Base-by-base conservation (phyloP, 92 coral and sea anemone species). In the Actinernus sp. region DNA sequence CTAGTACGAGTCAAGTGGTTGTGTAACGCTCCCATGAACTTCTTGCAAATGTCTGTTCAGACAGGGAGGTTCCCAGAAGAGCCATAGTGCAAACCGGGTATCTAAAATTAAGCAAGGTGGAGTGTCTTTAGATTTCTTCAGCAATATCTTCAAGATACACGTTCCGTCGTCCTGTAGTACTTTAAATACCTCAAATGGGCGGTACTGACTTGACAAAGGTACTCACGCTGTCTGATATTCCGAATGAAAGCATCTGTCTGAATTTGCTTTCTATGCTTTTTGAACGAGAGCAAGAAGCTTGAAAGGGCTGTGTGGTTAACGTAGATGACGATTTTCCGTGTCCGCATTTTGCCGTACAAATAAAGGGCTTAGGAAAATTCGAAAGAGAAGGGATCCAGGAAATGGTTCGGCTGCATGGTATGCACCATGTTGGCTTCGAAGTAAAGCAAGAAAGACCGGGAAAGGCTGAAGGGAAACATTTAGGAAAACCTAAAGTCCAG, bases 311-410 rank as follows among this genome's bases (percentile, higher is more conserved):
- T 33, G 4, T 23, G 34, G 73, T 46, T 49, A 14, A 17, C 17
- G 47, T 32, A 5, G 46, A 31, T 26, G 16, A 57, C 11, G 4
- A 38, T 8, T 6, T 23, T 31, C 13, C 19, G n/a, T 2, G 12
- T 23, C 33, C 0, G 24, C 32, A 29, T 52, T 26, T 40, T 10
- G 76, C 53, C 26, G 66, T 45, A 6, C n/a, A n/a, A n/a, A 55
- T 68, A 19, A 4, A 28, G n/a, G 76, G 66, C n/a, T 38, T 68
- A 12, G 76, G 76, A 17, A 39, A 51, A 37, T 34, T 68, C 34
- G 76, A 68, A 64, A 32, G 66, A 29, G 36, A 37, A 31, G 30
- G 76, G 21, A 8, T 68, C 3, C 76, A 68, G 22, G 63, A 68
- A 31, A 31, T 54, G 29, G 37, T 64, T n/a, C 13, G 41, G 26